These are phyloP conservation scores for Leptinotarsa juncta DNA, from an alignment of 2,888 invertebrate genomes.

Conservation along the genomic window DNA sequence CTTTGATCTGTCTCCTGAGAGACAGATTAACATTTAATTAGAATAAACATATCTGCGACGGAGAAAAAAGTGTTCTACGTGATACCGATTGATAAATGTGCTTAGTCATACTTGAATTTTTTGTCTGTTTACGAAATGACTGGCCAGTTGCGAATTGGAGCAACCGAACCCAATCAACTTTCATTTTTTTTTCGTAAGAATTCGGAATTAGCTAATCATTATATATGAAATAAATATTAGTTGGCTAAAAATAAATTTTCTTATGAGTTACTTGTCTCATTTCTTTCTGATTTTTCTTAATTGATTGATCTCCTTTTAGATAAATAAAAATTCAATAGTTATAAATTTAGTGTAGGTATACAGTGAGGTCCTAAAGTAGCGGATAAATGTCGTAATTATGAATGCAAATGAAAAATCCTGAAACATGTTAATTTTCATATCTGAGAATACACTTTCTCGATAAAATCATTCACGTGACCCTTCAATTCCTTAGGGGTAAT, in stretches of 20 bases:
- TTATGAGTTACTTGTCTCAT: too few species aligned
- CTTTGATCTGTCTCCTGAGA: slow-evolving; percentile 31
- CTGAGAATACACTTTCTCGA: too few species aligned
- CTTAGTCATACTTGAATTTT: slow-evolving; percentile 15
- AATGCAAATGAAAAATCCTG: too few species aligned
- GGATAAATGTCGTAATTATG: too few species aligned
- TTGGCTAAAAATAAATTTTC: not conserved
- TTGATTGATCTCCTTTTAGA: too few species aligned
- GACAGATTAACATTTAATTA: slow-evolving; percentile 16
- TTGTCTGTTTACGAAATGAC: slow-evolving; percentile 2
- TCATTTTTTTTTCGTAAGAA: not conserved
- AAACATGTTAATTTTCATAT: too few species aligned
- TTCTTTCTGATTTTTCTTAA: too few species aligned
- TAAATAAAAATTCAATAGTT: too few species aligned
- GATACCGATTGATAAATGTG: slow-evolving; percentile 12
- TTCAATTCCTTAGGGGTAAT: too few species aligned
- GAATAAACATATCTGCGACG: not conserved
- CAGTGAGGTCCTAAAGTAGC: too few species aligned
- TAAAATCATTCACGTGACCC: too few species aligned
- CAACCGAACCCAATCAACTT: slow-evolving; percentile 1
- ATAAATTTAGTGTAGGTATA: too few species aligned
- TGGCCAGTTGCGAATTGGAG: not conserved
- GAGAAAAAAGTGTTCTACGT: slow-evolving; percentile 7
- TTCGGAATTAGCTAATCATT: not conserved
- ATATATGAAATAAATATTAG: not conserved